A percentile compares a stretch with the other conserved stretches of the same genome.
These are phyloP conservation scores for Aphelocoma californica DNA, from an alignment of 2,797 vertebrate genomes.

Conservation along the genomic window DNA sequence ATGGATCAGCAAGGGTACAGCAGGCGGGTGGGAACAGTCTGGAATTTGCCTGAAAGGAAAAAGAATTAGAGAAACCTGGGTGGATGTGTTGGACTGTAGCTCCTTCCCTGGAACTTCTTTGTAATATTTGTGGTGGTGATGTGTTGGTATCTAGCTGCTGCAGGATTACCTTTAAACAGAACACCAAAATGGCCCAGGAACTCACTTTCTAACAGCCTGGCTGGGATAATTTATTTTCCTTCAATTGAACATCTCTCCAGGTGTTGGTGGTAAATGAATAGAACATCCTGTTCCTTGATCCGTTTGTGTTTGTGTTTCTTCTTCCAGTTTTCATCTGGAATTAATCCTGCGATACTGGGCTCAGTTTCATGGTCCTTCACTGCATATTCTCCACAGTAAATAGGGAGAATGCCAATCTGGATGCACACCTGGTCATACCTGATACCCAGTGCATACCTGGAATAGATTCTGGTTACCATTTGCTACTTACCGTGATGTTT, in stretches of 20 bases:
- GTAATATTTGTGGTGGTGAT: constrained; percentile 27
- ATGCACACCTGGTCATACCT: background rate
- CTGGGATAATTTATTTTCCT: constrained; percentile 22
- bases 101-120: constrained; percentile 55
- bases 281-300: background rate
- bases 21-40: constrained; percentile 52
- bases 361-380: background rate
- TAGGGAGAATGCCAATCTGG: background rate
- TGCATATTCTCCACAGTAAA: background rate
- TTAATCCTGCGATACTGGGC: background rate
- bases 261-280: background rate
- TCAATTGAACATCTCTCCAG: background rate
- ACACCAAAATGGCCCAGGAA: background rate
- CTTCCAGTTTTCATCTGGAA: background rate
- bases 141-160: constrained; percentile 63
- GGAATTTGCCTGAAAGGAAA: constrained; percentile 75
- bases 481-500: background rate
- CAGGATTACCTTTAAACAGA: constrained; percentile 20
- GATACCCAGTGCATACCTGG: background rate
- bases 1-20: constrained; percentile 55
- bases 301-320: background rate
- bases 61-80: constrained; percentile 58
- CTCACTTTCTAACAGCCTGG: background rate
- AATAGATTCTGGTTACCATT: background rate
- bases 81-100: constrained; percentile 13